These are phyloP conservation scores for Triplophysa rosa DNA, from an alignment of 2,113 vertebrate species.

Conservation along the genomic window DNA sequence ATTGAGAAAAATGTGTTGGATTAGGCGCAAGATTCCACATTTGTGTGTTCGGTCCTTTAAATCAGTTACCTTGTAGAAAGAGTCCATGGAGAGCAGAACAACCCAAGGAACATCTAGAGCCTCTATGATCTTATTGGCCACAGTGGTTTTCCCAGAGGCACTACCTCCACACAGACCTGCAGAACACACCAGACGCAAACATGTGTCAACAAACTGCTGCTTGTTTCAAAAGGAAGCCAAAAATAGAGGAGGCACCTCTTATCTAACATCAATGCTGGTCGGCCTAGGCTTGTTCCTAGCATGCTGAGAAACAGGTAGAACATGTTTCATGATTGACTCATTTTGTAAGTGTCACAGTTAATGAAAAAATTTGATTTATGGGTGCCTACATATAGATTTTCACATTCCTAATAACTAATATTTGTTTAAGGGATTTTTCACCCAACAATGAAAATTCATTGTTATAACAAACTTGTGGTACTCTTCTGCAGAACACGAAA, in stretches of 20 bases:
- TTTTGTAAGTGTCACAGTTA: no score
- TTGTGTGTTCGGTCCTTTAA: background rate
- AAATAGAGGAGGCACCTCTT: background rate
- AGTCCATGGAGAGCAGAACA: slow-evolving; percentile 89
- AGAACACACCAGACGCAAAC: slow-evolving; percentile 16
- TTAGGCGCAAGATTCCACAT: no score
- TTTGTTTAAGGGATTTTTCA: background rate
- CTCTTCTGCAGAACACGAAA: no score
- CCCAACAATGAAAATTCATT: background rate
- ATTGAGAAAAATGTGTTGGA: background rate
- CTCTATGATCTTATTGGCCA: slow-evolving; percentile 89
- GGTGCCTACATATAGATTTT: no score
- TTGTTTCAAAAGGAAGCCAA: background rate
- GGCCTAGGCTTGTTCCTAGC: background rate
- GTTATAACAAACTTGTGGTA: no score
- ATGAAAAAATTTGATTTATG: no score
- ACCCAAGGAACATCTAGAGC: slow-evolving; percentile 90
- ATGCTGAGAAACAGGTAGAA: background rate
- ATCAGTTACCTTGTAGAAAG: slow-evolving; percentile 83
- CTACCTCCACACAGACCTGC: slow-evolving; percentile 88
- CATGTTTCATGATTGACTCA: no score
- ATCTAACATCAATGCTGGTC: background rate
- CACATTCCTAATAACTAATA: background rate
- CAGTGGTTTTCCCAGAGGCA: slow-evolving; percentile 87
- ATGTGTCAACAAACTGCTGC: background rate